These are phyloP conservation scores for Hydriomena furcata DNA, from an alignment of 2,888 invertebrate genomes.

Conservation along the genomic window DNA sequence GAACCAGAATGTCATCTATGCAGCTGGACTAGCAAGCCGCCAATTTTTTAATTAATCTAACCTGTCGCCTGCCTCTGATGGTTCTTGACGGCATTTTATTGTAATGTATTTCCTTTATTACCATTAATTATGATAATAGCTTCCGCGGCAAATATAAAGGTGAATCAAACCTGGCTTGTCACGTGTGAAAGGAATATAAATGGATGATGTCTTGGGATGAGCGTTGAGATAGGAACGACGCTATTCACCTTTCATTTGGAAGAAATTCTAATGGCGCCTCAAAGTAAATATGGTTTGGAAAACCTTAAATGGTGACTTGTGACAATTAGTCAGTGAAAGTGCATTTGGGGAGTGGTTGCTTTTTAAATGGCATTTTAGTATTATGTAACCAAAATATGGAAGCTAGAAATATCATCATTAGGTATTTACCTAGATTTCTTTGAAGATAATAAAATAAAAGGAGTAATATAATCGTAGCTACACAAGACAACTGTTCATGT, in stretches of 20 bases:
- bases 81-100: slow-evolving; percentile 42
- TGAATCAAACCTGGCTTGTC: slow-evolving; percentile 46
- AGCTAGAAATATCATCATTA: not conserved
- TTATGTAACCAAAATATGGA: not conserved
- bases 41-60: slow-evolving; percentile 26
- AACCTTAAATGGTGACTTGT: slow-evolving; percentile 4
- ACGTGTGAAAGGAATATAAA: too few relatives aligned
- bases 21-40: not conserved
- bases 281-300: slow-evolving; percentile 3
- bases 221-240: slow-evolving; percentile 24
- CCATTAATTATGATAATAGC: slow-evolving; percentile 56
- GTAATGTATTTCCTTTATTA: slow-evolving; percentile 57
- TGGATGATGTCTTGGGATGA: too few relatives aligned
- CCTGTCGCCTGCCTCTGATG: slow-evolving; percentile 24
- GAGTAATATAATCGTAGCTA: too few relatives aligned
- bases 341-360: slow-evolving; percentile 1
- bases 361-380: not conserved
- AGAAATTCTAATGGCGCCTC: slow-evolving; percentile 8
- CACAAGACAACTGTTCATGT: too few relatives aligned
- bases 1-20: slow-evolving; percentile 22
- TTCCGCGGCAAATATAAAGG: slow-evolving; percentile 47
- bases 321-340: slow-evolving; percentile 16
- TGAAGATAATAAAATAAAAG: too few relatives aligned
- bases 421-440: too few relatives aligned
- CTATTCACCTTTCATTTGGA: slow-evolving; percentile 15